These are phyloP conservation scores for Luehdorfia chinensis DNA, from an alignment of 1,140 invertebrate species.

Conservation along the genomic window DNA sequence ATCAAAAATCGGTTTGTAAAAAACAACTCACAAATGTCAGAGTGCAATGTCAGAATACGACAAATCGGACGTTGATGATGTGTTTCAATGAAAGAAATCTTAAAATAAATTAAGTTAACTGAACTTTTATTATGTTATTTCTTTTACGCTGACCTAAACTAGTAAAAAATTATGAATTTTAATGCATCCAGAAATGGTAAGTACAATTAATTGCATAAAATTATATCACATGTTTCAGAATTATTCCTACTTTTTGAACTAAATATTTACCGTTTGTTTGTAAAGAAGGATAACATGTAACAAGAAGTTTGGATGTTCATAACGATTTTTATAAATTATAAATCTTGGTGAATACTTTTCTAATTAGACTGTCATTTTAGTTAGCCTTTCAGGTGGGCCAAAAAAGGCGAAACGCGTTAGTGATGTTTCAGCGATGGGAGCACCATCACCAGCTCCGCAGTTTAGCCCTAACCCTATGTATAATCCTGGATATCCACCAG, in stretches of 20 bases:
- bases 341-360: not conserved
- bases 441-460: slow-evolving; percentile 47
- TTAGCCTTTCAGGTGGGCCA: slow-evolving; percentile 45
- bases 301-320: too few relatives aligned
- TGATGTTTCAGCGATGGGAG: slow-evolving; percentile 81
- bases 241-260: not conserved
- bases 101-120: slow-evolving; percentile 39
- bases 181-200: slow-evolving; percentile 70
- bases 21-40: not conserved
- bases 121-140: slow-evolving; percentile 44
- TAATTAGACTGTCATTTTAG: slow-evolving; percentile 34
- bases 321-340: too few relatives aligned
- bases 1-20: too few relatives aligned
- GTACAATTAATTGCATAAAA: slow-evolving; percentile 5
- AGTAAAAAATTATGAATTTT: slow-evolving; percentile 55
- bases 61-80: slow-evolving; percentile 58
- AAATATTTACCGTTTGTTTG: not conserved
- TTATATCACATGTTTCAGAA: slow-evolving; percentile 9
- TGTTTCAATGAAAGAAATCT: slow-evolving; percentile 53
- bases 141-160: slow-evolving; percentile 25
- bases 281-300: too few relatives aligned
- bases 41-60: slow-evolving; percentile 30
- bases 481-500: slow-evolving; percentile 37
- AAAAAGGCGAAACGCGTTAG: slow-evolving; percentile 81
- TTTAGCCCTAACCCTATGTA: slow-evolving; percentile 39